Conservation (phyloP, 2,113 vertebrate genomes). For the Neomonachus schauinslandi region DNA sequence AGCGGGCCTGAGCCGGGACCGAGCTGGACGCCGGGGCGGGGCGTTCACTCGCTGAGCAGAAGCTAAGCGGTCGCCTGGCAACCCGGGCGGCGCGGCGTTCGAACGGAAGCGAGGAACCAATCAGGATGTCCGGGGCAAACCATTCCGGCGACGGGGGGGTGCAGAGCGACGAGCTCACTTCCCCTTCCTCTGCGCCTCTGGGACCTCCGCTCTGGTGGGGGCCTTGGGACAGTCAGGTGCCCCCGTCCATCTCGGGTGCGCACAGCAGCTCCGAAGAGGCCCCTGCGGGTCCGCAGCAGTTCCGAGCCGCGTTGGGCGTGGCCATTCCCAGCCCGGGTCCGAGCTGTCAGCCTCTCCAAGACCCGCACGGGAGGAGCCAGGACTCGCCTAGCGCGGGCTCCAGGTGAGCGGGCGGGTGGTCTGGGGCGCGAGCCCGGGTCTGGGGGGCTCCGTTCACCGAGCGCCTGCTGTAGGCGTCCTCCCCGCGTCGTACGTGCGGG, state of each 20-base stretch:
- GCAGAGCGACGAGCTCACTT: not conserved
- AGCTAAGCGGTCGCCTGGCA: constrained; percentile 67
- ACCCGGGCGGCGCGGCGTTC: constrained; percentile 75
- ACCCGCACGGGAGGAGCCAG: not conserved
- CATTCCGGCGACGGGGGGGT: constrained; percentile 42
- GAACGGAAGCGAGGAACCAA: constrained; percentile 79
- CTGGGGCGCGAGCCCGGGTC: not conserved
- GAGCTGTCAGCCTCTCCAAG: constrained; percentile 52
- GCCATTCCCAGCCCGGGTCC: not conserved
- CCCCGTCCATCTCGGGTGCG: not conserved
- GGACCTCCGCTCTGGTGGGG: not conserved
- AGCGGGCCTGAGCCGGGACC: rapidly evolving
- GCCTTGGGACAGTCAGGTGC: not conserved
- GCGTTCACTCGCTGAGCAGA: rapidly evolving
- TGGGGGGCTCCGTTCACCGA: not conserved
- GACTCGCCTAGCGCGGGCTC: not conserved
- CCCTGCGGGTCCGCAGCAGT: not conserved
- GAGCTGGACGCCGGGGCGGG: rapidly evolving
- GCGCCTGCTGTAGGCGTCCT: not conserved
- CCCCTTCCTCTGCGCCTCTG: constrained; percentile 22
- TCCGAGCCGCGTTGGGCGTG: not conserved
- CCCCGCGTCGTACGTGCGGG: not conserved
- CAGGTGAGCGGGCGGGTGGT: constrained; percentile 49
- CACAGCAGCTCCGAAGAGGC: not conserved
- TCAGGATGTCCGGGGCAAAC: constrained; percentile 80